Evolutionary conservation across 2,888 invertebrate species (phyloP), one percentile per base, ranked within the genome.

Genomic region (Meloe dianella): DNA sequence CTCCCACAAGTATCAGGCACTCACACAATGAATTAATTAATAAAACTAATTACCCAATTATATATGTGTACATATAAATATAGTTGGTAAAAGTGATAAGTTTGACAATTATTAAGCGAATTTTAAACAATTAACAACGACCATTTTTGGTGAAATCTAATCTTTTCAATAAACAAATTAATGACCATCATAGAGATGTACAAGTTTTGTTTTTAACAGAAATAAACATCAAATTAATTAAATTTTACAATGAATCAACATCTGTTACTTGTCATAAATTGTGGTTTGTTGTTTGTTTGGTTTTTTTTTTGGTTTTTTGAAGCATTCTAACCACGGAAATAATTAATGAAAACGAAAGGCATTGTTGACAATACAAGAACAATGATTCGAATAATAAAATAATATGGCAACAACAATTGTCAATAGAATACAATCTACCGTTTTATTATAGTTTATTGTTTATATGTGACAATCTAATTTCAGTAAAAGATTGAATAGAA

Each of bases 1-100:
- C 5, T 20, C n/a, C n/a, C n/a, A 20, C 47, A 47, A 47, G 47
- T 9, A 47, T 47, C 9, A 20, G 7, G 9, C 7, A 20, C 20
- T 47, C 47, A 9, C 47, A 47, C 47, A 47, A 47, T 3, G 9
- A 47, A 47, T 20, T 47, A 20, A 20, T 47, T 47, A 47, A 20
- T 22, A 47, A 41, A 35, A 41, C 20, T 22, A 47, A 47, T 47
- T 47, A 47, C 20, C 47, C 9, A 47, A n/a, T 3, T 10, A 20
- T 47, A 47, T 20, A 20, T 41, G 10, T 10, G 35, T 35, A n/a
- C n/a, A n/a, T n/a, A 47, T 10, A 10, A 6, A 41, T 17, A 41
- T 47, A n/a, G n/a, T 41, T 41, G 47, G 10, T 47, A 47, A 47
- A 47, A 47, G 47, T 47, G 47, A 47, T 17, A 41, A n/a, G 41